phyloP scores from a whole-genome alignment of 1,140 invertebrate species.

The Capitella teleta region DNA sequence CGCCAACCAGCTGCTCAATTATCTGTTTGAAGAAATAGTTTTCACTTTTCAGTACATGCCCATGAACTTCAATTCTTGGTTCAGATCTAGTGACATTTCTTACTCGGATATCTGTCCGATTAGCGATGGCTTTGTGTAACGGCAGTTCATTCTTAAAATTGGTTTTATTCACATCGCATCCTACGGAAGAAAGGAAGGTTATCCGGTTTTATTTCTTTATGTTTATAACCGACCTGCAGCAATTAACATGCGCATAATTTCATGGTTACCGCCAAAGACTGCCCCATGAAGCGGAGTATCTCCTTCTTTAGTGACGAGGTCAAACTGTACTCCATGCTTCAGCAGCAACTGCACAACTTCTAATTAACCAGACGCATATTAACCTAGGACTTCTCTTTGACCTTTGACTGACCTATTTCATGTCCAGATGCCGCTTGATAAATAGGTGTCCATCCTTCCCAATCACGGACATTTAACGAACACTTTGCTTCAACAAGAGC shows the following conservation, averaged over 20 bases:
- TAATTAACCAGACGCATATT: slow-evolving; percentile 1
- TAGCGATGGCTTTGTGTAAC: slow-evolving; percentile 21
- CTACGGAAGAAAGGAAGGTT: no score
- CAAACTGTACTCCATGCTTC: slow-evolving; percentile 20
- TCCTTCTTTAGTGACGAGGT: slow-evolving; percentile 16
- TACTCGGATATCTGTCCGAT: slow-evolving; percentile 23
- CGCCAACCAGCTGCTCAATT: slow-evolving; percentile 18
- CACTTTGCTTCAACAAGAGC: slow-evolving; percentile 19
- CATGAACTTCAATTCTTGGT: background rate
- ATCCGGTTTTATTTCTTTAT: no score
- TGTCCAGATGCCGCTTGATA: slow-evolving; percentile 27
- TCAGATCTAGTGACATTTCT: background rate
- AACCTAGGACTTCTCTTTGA: no score
- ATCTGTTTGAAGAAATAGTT: slow-evolving; percentile 18
- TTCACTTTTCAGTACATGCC: background rate
- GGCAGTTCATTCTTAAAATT: slow-evolving; percentile 24
- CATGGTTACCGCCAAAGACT: slow-evolving; percentile 23
- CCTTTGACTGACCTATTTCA: slow-evolving; percentile 21
- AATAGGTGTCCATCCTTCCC: slow-evolving; percentile 26
- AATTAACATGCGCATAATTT: slow-evolving; percentile 23
- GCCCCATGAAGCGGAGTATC: slow-evolving; percentile 29
- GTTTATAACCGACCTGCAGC: slow-evolving; percentile 25
- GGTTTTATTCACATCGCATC: slow-evolving; percentile 22
- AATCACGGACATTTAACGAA: slow-evolving; percentile 24
- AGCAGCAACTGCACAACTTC: slow-evolving; percentile 18